A percentile compares a stretch with the other conserved stretches of the same genome.
Evolutionary conservation across 2,113 vertebrate genomes (phyloP).

Genomic region (Brachypteracias leptosomus): DNA sequence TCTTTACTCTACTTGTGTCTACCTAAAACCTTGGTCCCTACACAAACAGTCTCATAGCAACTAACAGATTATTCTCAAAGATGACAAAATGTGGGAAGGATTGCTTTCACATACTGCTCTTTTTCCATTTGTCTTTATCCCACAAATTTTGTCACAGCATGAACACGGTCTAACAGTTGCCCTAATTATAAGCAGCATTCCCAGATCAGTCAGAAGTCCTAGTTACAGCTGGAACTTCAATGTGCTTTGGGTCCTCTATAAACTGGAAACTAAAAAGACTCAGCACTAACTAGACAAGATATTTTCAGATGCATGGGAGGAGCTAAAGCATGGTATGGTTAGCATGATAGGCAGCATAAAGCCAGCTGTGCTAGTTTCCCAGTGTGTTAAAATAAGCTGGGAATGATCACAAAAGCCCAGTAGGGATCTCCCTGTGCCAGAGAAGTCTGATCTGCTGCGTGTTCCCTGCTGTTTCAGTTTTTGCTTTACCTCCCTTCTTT

Average conservation of each 20-base stretch:
- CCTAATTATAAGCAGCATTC: neutral
- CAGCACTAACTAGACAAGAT: neutral
- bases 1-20: neutral
- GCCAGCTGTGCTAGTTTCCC: neutral
- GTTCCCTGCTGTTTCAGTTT: neutral
- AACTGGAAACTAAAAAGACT: neutral
- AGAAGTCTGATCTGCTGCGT: accelerated
- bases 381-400: neutral
- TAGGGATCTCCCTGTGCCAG: neutral
- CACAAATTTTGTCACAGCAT: neutral
- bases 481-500: neutral
- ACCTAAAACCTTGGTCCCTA: neutral
- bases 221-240: neutral
- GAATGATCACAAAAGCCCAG: neutral
- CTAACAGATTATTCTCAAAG: neutral
- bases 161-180: neutral
- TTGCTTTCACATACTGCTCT: neutral
- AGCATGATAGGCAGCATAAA: neutral
- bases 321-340: neutral
- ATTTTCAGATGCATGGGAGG: neutral
- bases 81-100: neutral
- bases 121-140: neutral
- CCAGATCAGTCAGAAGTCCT: neutral
- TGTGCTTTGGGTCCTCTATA: neutral
- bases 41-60: neutral